phyloP scores from a whole-genome alignment of 2,797 vertebrate species.

The Smutsia temminckii region DNA sequence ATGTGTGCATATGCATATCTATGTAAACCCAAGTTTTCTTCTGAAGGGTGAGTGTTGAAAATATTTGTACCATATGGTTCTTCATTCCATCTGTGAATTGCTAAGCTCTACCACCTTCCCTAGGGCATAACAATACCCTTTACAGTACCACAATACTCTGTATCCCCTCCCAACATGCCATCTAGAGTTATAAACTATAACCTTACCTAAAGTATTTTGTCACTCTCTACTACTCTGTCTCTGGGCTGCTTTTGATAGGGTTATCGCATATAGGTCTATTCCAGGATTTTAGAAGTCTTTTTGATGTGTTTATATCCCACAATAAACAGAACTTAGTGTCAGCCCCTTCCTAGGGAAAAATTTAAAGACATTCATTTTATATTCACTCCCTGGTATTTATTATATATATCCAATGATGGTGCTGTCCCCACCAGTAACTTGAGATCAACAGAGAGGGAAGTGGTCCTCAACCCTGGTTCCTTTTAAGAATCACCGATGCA shows the following conservation, averaged over 20 bases:
- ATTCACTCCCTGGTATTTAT: neutral
- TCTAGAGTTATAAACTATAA: neutral
- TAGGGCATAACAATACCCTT: neutral
- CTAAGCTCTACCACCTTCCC: neutral
- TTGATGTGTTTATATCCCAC: slow-evolving; percentile 14
- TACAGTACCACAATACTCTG: neutral
- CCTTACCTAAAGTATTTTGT: neutral
- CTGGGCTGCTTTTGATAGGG: neutral
- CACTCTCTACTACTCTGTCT: neutral
- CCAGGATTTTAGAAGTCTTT: neutral
- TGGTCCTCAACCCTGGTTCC: neutral
- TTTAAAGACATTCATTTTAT: neutral
- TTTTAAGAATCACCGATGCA: neutral
- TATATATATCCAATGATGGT: neutral
- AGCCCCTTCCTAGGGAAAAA: slow-evolving; percentile 20
- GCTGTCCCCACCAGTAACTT: neutral
- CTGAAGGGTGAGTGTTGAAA: neutral
- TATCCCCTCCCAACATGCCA: neutral
- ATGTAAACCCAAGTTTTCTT: neutral
- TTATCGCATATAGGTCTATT: neutral
- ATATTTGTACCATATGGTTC: neutral
- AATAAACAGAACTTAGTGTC: neutral
- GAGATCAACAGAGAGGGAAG: neutral
- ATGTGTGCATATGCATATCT: no score
- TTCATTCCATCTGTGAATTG: neutral